Evolutionary conservation across 2,113 vertebrate species (phyloP), one percentile per base, ranked within the genome.

Genomic region (Odocoileus hemionus): DNA sequence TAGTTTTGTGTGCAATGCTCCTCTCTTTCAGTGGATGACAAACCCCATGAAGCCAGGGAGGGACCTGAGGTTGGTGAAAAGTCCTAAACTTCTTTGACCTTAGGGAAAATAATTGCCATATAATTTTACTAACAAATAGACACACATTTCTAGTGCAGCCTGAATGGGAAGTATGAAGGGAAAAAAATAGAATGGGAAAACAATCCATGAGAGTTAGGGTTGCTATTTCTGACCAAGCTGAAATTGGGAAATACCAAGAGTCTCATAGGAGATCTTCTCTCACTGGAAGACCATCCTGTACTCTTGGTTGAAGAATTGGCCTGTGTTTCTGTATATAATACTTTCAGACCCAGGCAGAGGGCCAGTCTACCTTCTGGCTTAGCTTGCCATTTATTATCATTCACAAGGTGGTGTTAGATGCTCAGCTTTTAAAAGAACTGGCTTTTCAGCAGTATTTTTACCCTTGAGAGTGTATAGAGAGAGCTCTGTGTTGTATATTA

Each of bases 391-490:
- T 98, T 97, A 95, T 97, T 94, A 96, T 97, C 94, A 93, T 97
- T 96, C 97, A 96, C 93, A 74, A 90, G 91, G 91, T 98, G 95
- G 94, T 96, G 91, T 80, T 79, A 58, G 94, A 96, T 70, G 94
- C 86, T 95, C 85, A 91, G 95, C 85, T 98, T 97, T 97, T 90
- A 91, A 94, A 91, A 94, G 95, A 97, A 93, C 88, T 95, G 93
- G 45, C 93, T 98, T 97, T 96, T 97, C 98, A 97, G 98, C 86
- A 97, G 95, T 92, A 91, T 98, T 95, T 96, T 93, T 87, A 93
- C 97, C 86, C 97, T 60, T 79, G 96, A 95, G 97, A 96, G 92
- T 84, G 74, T 54, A 28, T 11, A 21, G 0, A 70, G 97, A 95
- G 97, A 94, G 88, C 60, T 92, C 96, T 80, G 95, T 89, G 95